Base-by-base conservation (phyloP, 53 echinoderm and acorn worm genomes). In the Hippasteria phrygiana region DNA sequence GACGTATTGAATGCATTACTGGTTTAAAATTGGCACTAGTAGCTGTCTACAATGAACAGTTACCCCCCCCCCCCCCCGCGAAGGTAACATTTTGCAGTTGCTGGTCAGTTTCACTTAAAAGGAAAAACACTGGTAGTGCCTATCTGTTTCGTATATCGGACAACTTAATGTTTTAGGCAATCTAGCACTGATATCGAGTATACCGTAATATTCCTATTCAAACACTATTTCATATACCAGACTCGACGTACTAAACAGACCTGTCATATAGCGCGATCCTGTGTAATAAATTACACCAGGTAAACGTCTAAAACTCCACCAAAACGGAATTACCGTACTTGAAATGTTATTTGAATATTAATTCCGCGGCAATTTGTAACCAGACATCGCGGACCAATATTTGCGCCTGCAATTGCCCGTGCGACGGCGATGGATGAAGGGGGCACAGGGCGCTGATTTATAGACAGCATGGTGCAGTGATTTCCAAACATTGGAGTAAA, bases 401-500 rank as follows among this genome's bases (percentile, higher is more conserved):
- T 66, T 66, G 67, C 67, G 59, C 59, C 59, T 17, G 26, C 22
- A 59, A 59, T 59, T 59, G 59, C 4, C 13, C 59, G n/a, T 59
- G 59, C 59, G 59, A 24, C 59, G 26, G 59, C n/a, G 22, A 7
- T 3, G 59, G 59, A 59, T 26, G 59, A 2, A n/a, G n/a, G n/a
- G n/a, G n/a, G n/a, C n/a, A n/a, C n/a, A n/a, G 32, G 7, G 51
- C 47, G n/a, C 33, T 16, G 42, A 75, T 75, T 50, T 50, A 75
- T 31, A 32, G 48, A 31, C 32, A 26, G 29, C 28, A 9, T 32
- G 13, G 26, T 26, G n/a, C 16, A 59, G 26, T 59, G 59, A 59
- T 59, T 59, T 59, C n/a, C 24, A 75, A 75, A 31, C 75, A 47
- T 32, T 42, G 17, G n/a, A 53, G 50, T 75, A 47, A 75, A 75